Base-by-base conservation (phyloP, 2,113 vertebrate genomes). In the Triplophysa tibetana region DNA sequence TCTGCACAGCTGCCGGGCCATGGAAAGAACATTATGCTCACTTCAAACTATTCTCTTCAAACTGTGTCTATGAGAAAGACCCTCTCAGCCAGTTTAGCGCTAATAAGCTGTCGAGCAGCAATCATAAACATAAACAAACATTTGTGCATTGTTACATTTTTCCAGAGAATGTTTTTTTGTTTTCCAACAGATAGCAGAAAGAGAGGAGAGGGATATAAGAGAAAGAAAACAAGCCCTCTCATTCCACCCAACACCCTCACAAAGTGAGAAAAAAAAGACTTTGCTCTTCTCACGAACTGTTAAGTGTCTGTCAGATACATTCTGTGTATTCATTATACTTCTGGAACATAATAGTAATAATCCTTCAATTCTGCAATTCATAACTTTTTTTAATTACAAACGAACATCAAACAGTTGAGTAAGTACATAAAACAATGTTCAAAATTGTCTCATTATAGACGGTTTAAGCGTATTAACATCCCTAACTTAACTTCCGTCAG, bases 101-200 rank as follows among this genome's bases (percentile, higher is more conserved):
- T 78, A 48, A 54, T n/a, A 77, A 78, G 45, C 68, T 84, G 60
- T 45, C 54, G 43, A 84, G 67, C 70, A 63, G 79, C 78, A 73
- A 74, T 89, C 56, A 78, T 45, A 85, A 83, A 75, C 81, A 74
- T 87, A 87, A 86, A 87, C 85, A 81, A 88, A 87, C 86, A 88
- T 88, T 84, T 78, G 82, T 81, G 88, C 72, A 77, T 88, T 85
- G 6, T 38, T 38, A 7, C 33, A 38, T 89, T 88, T 86, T 43
- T 21, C 21, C 81, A 74, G 82, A 16, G 78, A 64, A 86, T 84
- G 82, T 89, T 89, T 61, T 69, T 75, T 75, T 82, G 86, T 89
- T 90, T 89, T 90, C 86, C 83, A 62, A 69, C 81, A 86, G 81
- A 84, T 69, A 83, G 54, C 12, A 41, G 60, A 17, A 21, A 82